Evolutionary conservation across 2,888 invertebrate species (phyloP), one percentile per base, ranked within the genome.

Genomic region (Callyntrura guangdongensis): DNA sequence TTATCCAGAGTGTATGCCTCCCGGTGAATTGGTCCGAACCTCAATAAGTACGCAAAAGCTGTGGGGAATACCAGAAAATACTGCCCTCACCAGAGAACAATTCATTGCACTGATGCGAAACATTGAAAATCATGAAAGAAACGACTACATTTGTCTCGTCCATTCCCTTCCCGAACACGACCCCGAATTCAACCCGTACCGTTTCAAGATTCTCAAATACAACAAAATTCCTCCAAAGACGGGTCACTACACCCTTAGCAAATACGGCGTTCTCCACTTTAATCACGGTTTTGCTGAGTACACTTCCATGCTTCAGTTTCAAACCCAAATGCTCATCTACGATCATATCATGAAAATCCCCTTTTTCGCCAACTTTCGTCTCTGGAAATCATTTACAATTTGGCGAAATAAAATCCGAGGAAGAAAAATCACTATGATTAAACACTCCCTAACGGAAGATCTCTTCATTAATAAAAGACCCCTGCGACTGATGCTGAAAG

Each of bases 341-440:
- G 92, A 93, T 27, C 72, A 91, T 25, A 86, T 93, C 49, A 82
- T 69, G 49, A 91, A 89, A 27, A 79, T 86, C 56, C 94, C 94
- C 53, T 94, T 95, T 85, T 95, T 95, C 94, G 93, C 94, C 3
- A 92, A 94, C 91, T 95, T 95, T 93, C 94, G 95, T 53, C 94
- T 95, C 87, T 95, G 95, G 95, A 95, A 98, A 95, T 97, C 97
- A 0, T 98, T 98, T 94, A 97, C 96, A 94, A 96, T 97, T 0
- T 98, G 98, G 98, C 96, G 96, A 89, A 97, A 97, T 94, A 96
- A 96, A 17, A 96, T 98, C 45, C 95, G 96, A 59, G 97, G 96
- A 94, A 96, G 96, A 90, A 98, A 98, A 95, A 96, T 96, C 85
- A 95, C 95, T 49, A 95, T 95, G 22, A 96, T 97, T 0, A 95